Base-by-base conservation (phyloP, 35 echinoderm and acorn worm genomes). In the Stichopus chloronotus region DNA sequence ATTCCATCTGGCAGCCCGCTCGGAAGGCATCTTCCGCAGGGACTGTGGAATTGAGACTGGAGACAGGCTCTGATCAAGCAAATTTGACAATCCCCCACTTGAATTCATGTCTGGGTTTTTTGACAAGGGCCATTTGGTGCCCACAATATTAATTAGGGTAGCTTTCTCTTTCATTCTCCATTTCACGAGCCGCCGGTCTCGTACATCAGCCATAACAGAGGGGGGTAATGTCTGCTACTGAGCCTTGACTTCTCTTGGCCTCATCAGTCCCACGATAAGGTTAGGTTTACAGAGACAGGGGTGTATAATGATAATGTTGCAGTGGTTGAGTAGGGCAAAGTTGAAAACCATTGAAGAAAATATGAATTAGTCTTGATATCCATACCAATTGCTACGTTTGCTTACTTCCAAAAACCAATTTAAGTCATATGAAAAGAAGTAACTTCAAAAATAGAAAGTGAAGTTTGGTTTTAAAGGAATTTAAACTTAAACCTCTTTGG, bases 101-200 rank as follows among this genome's bases (percentile, higher is more conserved):
- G 87, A 5, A 72, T 89, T 89, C 87, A 89, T 71, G 87, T 89
- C 87, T 89, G 61, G 59, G 87, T 89, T 71, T 43, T 43, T 89
- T 89, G 87, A 89, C 87, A 72, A 63, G 87, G 87, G 87, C 87
- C 87, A 89, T 89, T 89, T 89, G 87, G 87, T 89, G 87, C 87
- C 60, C 87, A 89, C 65, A 72, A 72, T 89, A 89, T 89, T 89
- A 89, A 89, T 89, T 89, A 72, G 43, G 87, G 59, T 72, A 89
- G 65, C 21, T 89, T 72, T 89, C 6, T 58, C 24, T 19, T 88
- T 69, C 86, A 22, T n/a, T 25, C 61, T 52, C 53, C 25, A 69
- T 69, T 88, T 88, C 86, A 88, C 61, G 52, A 58, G 20, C 55
- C 58, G 61, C 52, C 61, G 56, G 4, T 58, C 22, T 69, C 13